Evolutionary conservation across 2,888 invertebrate species (phyloP), one percentile per base, ranked within the genome.

Genomic region (Agonum fuliginosum): DNA sequence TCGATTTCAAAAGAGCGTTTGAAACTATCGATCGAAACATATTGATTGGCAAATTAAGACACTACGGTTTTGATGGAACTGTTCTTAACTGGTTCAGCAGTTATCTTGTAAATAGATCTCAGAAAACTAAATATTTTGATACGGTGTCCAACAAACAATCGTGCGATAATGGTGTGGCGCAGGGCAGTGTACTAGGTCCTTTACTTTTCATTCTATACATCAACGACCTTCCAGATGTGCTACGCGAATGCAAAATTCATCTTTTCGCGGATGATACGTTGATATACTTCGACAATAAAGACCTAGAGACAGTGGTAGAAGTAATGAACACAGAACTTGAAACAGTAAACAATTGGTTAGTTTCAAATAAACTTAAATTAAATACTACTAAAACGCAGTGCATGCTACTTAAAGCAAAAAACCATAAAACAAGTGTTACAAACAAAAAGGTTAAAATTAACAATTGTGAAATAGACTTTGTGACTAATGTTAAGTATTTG

Each of bases 1-100:
- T 81, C 17, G 79, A 80, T 43, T 17, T 79, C 24, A 79, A 51
- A 67, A 80, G n/a, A 17, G 78, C 80, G 2, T 80, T 77, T 54
- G 80, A 80, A 58, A 54, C 77, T 27, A 41, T 78, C 1, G 71
- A 81, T 37, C 62, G 71, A 34, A 17, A 73, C 10, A 74, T 69
- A 19, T 17, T 79, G 48, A 19, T 79, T 1, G 14, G 77, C 58
- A 70, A 79, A 12, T 74, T 27, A 30, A 62, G 17, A 69, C n/a
- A n/a, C 24, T 51, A 51, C 3, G 54, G 79, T 19, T 37, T 30
- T 3, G 30, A 30, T 3, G 30, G 8, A 5, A 30, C 4, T 6
- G 30, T 30, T 30, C 30, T 77, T 24, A 8, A 14, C 17, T 17
- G 48, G 48, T 12, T 48, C 14, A 48, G 48, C n/a, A 48, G 2